A percentile compares a stretch with the other conserved stretches of the same genome.
Evolutionary conservation across 2,113 vertebrate species (phyloP).

Genomic region (Struthio camelus): DNA sequence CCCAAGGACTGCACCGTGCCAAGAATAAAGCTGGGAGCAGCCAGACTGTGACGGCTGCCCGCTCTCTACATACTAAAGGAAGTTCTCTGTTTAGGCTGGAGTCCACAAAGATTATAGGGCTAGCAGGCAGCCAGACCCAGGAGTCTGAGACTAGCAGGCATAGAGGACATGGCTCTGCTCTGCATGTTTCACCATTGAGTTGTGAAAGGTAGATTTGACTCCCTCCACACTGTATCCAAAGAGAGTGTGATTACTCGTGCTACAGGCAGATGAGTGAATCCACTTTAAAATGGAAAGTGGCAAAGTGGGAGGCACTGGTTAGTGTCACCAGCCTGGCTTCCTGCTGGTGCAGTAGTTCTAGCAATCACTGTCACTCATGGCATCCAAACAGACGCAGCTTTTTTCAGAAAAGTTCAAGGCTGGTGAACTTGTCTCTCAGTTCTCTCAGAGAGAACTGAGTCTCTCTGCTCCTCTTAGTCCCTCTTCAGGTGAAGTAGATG

Average conservation of each 20-base stretch:
- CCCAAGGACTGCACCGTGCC: neutral
- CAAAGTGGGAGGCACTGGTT: neutral
- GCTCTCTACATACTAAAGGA: neutral
- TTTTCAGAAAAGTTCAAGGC: neutral
- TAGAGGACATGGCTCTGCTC: neutral
- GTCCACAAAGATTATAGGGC: neutral
- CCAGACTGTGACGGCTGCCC: neutral
- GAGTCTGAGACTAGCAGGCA: neutral
- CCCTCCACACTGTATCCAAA: neutral
- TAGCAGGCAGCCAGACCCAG: neutral
- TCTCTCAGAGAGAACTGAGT: neutral
- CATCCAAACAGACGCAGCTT: neutral
- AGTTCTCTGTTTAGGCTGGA: neutral
- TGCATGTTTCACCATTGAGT: neutral
- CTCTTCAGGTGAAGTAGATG: slow-evolving; percentile 53
- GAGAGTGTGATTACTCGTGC: neutral
- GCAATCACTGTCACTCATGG: accelerated
- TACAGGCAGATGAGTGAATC: neutral
- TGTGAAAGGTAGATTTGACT: neutral
- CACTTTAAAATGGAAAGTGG: neutral
- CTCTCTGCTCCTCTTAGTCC: neutral
- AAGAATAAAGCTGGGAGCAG: neutral
- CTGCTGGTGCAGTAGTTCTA: neutral
- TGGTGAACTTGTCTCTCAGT: no score
- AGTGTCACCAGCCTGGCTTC: neutral